phyloP scores from a whole-genome alignment of 2,113 vertebrate genomes.

The Eclectus roratus region DNA sequence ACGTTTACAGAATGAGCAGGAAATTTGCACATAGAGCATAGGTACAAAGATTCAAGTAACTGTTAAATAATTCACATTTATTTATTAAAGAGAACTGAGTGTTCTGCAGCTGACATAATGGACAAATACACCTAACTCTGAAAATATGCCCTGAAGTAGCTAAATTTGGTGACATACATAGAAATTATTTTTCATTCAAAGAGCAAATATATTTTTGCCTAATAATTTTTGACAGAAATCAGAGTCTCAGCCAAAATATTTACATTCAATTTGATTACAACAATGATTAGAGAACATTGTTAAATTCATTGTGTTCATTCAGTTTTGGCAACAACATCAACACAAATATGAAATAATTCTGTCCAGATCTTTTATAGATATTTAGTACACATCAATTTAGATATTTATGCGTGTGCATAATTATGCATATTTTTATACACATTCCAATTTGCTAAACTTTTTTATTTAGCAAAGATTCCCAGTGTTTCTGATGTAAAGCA shows the following conservation, averaged over 20 bases:
- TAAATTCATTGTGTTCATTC: slow-evolving; percentile 25
- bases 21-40: not conserved
- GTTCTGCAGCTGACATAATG: not conserved
- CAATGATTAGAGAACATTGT: slow-evolving; percentile 23
- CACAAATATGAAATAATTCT: not conserved
- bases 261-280: slow-evolving; percentile 38
- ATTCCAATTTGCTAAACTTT: not conserved
- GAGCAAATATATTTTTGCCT: slow-evolving; percentile 40
- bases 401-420: not conserved
- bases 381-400: not conserved
- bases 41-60: not conserved
- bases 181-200: slow-evolving; percentile 2
- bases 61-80: not conserved
- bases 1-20: not conserved
- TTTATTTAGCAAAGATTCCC: not conserved
- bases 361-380: not conserved
- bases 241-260: slow-evolving; percentile 40
- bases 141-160: not conserved
- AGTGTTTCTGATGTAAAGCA: not conserved
- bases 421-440: not conserved
- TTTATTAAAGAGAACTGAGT: not conserved
- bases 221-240: slow-evolving; percentile 39
- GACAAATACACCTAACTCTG: not conserved
- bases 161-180: not conserved
- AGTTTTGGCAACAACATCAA: not conserved